Percentiles rank a stretch among this genome's conserved stretches.
Evolutionary conservation across 2,113 vertebrate genomes (phyloP).

Genomic region (Glareola pratincola): DNA sequence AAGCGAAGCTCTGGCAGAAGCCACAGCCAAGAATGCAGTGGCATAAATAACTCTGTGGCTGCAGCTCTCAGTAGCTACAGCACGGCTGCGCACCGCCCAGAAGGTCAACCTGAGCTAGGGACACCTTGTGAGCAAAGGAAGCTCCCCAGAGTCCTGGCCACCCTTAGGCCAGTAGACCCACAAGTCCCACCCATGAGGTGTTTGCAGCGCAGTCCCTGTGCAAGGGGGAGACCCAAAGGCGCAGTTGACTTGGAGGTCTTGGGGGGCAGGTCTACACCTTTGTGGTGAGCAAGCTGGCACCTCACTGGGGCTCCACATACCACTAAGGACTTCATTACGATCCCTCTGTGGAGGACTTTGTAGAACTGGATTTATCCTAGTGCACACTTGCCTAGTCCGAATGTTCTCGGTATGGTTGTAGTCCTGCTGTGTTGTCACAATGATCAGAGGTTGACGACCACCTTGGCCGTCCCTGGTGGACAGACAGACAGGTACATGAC

Average conservation of each 20-base stretch:
- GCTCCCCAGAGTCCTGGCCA: background rate
- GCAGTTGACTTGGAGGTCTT: background rate
- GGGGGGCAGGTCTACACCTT: background rate
- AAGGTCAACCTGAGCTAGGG: background rate
- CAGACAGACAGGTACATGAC: background rate
- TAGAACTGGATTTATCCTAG: background rate
- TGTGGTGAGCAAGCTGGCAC: background rate
- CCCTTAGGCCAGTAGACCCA: too few relatives aligned
- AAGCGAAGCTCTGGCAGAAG: background rate
- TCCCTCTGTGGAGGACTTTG: background rate
- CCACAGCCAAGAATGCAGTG: background rate
- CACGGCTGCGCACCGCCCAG: background rate
- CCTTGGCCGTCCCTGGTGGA: background rate
- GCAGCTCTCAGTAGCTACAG: background rate
- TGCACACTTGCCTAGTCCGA: accelerated
- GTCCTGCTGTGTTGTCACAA: background rate
- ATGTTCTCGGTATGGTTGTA: accelerated
- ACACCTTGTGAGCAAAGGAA: background rate
- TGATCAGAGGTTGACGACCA: accelerated
- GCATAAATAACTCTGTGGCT: background rate
- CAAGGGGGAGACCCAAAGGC: too few relatives aligned
- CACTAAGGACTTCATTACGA: background rate
- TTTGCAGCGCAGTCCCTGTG: background rate
- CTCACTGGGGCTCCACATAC: background rate
- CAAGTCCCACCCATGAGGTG: background rate